Evolutionary conservation across 2,888 invertebrate species (phyloP), one percentile per base, ranked within the genome.

Genomic region (Andrena marginata): DNA sequence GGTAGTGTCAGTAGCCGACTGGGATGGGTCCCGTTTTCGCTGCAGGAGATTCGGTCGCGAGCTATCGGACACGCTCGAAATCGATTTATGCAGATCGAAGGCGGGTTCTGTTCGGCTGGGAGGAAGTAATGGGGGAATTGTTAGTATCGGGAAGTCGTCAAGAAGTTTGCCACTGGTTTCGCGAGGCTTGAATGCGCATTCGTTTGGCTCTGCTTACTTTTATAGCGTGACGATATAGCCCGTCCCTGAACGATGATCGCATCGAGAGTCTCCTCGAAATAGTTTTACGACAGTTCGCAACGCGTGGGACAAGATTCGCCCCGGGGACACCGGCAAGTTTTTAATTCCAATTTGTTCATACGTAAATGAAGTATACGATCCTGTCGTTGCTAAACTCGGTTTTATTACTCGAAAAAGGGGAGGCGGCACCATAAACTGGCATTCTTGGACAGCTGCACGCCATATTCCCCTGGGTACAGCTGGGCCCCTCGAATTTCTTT

Each of bases 321-420:
- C 35, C 13, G 59, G 10, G 33, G 20, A 33, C 7, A 35, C 35
- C 48, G 26, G 48, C 54, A 49, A 51, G 33, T 80, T 80, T 80
- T 81, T 72, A 81, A 81, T 80, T 59, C 72, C 54, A 42, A 67
- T 80, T 80, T 67, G 81, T 81, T 67, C 51, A 72, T 80, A 72
- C 82, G 80, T 62, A 80, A 80, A 80, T 72, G 67, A 80, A 72
- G 80, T 80, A 70, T 78, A 60, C 79, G 79, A 67, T n/a, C 29
- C 33, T 16, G 72, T 49, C 65, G 80, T 35, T 80, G n/a, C 31
- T 26, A 49, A 72, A 80, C 60, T 80, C 60, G 51, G 42, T 81
- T 80, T 81, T 80, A 72, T 81, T 80, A 67, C 56, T 20, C 33
- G 31, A 33, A 59, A 59, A 48, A 6, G 20, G 56, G 56, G n/a